phyloP scores from a whole-genome alignment of 2,888 invertebrate genomes.

The Lypha dubia region DNA sequence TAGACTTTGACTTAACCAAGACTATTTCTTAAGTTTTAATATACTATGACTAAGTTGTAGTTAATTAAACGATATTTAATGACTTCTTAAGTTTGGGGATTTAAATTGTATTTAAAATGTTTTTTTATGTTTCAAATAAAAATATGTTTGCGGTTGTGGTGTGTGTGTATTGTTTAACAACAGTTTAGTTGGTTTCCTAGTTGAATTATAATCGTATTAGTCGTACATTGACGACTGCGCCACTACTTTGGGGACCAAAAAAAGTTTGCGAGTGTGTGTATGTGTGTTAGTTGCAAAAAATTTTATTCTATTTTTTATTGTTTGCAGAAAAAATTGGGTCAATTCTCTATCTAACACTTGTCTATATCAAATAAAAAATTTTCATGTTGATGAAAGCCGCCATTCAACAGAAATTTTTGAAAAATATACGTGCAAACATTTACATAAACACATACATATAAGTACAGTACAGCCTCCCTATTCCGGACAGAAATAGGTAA shows the following conservation, averaged over 20 bases:
- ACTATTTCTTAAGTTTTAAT: no score
- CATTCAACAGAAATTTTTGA: slow-evolving; percentile 51
- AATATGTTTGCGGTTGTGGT: no score
- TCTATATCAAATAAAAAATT: slow-evolving; percentile 54
- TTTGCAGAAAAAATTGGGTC: slow-evolving; percentile 59
- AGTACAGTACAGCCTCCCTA: no score
- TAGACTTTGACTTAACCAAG: no score
- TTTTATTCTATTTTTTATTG: slow-evolving; percentile 25
- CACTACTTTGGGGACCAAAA: slow-evolving; percentile 31
- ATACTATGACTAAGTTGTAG: no score
- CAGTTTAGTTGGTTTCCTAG: slow-evolving; percentile 48
- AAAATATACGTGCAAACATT: slow-evolving; percentile 7
- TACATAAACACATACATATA: no score
- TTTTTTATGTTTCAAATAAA: neutral
- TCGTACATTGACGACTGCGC: slow-evolving; percentile 44
- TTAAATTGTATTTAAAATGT: neutral
- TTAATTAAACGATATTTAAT: no score
- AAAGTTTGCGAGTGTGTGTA: no score
- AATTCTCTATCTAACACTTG: slow-evolving; percentile 70
- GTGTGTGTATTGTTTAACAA: neutral
- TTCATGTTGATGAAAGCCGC: slow-evolving; percentile 68
- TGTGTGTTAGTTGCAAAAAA: slow-evolving; percentile 25
- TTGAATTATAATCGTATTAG: slow-evolving; percentile 66
- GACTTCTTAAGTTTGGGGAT: no score
- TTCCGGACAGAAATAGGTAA: no score